Evolutionary conservation across 1,140 invertebrate genomes (phyloP).

Genomic region (Trichonephila inaurata): DNA sequence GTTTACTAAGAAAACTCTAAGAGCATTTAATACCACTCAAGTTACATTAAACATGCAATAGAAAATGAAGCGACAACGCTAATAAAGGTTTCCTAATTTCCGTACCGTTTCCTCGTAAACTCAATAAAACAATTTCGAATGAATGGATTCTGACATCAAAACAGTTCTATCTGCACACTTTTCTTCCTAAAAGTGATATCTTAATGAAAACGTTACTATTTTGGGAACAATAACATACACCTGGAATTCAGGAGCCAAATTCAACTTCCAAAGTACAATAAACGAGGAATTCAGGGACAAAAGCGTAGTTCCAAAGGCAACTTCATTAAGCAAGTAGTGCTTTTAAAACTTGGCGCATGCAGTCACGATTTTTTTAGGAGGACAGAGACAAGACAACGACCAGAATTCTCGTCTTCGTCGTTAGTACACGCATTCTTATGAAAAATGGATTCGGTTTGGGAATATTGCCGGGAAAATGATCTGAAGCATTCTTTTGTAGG

Average conservation of each 20-base stretch:
- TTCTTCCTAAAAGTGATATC: background rate
- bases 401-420: background rate
- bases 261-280: background rate
- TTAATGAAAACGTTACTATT: slow-evolving; percentile 43
- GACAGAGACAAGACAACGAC: background rate
- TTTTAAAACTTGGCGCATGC: background rate
- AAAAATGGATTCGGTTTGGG: background rate
- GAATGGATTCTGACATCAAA: background rate
- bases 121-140: background rate
- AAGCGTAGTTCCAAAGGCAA: background rate
- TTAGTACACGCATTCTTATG: background rate
- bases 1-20: too few relatives aligned
- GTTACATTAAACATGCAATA: too few relatives aligned
- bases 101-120: too few relatives aligned
- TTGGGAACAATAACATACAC: background rate
- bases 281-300: background rate
- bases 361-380: background rate
- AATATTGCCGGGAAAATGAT: background rate
- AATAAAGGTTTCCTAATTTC: too few relatives aligned
- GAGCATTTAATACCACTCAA: too few relatives aligned
- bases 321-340: background rate
- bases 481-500: background rate
- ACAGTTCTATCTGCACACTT: background rate
- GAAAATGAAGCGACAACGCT: too few relatives aligned
- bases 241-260: background rate